Base-by-base conservation (phyloP, 2,888 invertebrate genomes). In the Minunthozetes semirufus region DNA sequence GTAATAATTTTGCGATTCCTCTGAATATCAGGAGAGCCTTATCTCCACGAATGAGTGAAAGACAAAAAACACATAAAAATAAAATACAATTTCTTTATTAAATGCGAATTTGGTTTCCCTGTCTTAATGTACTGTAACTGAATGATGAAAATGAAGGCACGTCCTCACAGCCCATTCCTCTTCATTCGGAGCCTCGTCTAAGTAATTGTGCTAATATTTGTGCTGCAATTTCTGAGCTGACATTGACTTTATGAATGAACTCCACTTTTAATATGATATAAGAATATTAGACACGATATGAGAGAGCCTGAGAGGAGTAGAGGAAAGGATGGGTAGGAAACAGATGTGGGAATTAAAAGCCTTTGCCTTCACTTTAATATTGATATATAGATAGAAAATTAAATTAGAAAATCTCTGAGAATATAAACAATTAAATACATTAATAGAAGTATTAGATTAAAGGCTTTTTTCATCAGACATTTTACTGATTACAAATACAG, bases 351-450 rank as follows among this genome's bases (percentile, higher is more conserved):
- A 66, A 29, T 66, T 38, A 66, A 66, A 66, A 9, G 13, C 38
- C 15, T 19, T 66, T 0, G 6, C 19, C 9, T 53, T n/a, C 11
- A 3, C 38, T 27, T 29, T 59, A 17, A 59, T 59, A 59, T 56
- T 11, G 13, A 59, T 27, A 19, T 22, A 22, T 2, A 25, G 61
- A 66, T 38, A 38, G 19, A 66, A 59, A 66, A 66, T 27, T 66
- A 66, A 66, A 66, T 66, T 33, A 66, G 63, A 66, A 66, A 66
- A 53, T 53, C n/a, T 66, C 29, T 33, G n/a, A 61, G n/a, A n/a
- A 29, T 66, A 29, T 38, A n/a, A 53, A n/a, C n/a, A 53, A 19
- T 53, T 59, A 3, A 1, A 33, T 29, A 17, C 22, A 38, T 66
- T 66, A 38, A 38, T 9, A 8, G 19, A n/a, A 38, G 22, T 38